Evolutionary conservation across 2,888 invertebrate genomes (phyloP), one percentile per base, ranked within the genome.

Genomic region (Elysia crispata): DNA sequence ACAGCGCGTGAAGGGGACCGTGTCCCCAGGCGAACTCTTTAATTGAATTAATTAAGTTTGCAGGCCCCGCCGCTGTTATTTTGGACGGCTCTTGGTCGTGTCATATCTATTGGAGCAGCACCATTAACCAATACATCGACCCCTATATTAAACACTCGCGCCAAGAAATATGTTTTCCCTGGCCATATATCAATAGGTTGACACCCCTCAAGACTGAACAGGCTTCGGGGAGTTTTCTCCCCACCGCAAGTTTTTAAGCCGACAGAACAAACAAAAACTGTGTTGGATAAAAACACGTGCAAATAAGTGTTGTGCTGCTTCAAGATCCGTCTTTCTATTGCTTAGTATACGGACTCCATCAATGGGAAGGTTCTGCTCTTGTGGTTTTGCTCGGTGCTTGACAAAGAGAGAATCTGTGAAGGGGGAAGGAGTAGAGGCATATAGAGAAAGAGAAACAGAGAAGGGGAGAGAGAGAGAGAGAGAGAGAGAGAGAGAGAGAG

Each of bases 11-110:
- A 41, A 41, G 41, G 41, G 41, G 41, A 11, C 41, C 41, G 73
- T 50, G 41, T 41, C 78, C 73, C 72, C 31, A 30, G 31, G n/a
- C 73, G 72, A 41, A 66, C 78, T 64, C 72, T n/a, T 33, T 78
- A 50, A 73, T 57, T 75, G 79, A 79, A 79, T 79, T 79, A 79
- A 79, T 79, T 79, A 66, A 74, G 74, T 74, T 79, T 79, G 33
- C 41, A 62, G 79, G 74, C 74, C 74, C 74, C 79, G 70, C 30
- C 20, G 33, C 57, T 66, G 79, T 79, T 79, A 74, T 74, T 79
- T 74, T 64, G 66, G 79, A 54, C 62, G 25, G 50, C 79, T 66
- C 73, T 79, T 54, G 41, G 66, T 25, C 79, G 79, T 79, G 79
- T 79, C 79, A 79, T 64, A 67, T 67, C 64, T 66, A 33, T 73